Evolutionary conservation across 2,888 invertebrate genomes (phyloP).

Genomic region (Dryocosmus kuriphilus): DNA sequence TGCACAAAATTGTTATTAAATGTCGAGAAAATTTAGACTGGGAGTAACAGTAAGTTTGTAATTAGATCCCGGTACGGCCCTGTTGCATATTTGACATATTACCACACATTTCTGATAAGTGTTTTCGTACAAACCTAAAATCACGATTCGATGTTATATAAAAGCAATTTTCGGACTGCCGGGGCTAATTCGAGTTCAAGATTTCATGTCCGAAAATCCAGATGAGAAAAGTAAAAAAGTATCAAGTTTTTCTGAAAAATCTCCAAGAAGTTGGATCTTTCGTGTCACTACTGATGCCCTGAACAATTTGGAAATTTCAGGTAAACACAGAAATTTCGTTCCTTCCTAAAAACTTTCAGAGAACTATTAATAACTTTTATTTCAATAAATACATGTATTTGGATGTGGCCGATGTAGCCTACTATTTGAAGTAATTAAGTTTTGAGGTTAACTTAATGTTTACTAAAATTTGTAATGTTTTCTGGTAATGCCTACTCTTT

Average conservation of each 20-base stretch:
- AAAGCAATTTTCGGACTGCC: not conserved
- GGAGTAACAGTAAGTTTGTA: not conserved
- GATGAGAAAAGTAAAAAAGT: slow-evolving; percentile 2
- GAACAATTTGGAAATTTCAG: not conserved
- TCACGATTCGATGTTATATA: slow-evolving; percentile 14
- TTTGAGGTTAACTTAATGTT: slow-evolving; percentile 7
- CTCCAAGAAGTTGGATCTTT: not conserved
- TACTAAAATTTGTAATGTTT: not conserved
- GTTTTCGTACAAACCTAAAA: not conserved
- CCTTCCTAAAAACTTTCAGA: not conserved
- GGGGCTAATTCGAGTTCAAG: not conserved
- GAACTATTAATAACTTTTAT: not conserved
- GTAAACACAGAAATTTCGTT: not conserved
- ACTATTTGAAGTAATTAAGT: not conserved
- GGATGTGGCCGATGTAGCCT: no score
- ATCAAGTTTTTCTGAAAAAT: not conserved
- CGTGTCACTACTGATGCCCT: not conserved
- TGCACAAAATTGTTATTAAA: not conserved
- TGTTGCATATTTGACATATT: slow-evolving; percentile 24
- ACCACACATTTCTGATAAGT: not conserved
- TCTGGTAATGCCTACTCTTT: not conserved
- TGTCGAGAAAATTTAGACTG: not conserved
- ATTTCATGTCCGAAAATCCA: not conserved
- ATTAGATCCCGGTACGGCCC: not conserved
- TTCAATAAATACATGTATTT: not conserved